A percentile compares a stretch with the other conserved stretches of the same genome.
Conservation (phyloP, 2,113 vertebrate genomes). For the Eolophus roseicapilla region DNA sequence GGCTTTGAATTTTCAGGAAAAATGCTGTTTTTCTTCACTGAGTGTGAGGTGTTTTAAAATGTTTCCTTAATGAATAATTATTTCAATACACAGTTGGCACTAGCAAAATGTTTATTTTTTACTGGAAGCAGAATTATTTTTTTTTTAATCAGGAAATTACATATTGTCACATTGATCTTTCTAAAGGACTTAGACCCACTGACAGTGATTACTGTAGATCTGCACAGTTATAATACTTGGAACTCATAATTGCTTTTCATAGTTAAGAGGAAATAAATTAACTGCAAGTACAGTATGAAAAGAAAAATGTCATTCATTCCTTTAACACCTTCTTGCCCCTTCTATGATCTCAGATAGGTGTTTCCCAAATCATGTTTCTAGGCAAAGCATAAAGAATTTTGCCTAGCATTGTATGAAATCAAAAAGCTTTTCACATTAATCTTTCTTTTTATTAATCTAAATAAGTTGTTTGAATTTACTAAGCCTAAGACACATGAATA, state of each 20-base stretch:
- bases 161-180: not conserved
- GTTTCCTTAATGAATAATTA: not conserved
- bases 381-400: not conserved
- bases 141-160: constrained; percentile 21
- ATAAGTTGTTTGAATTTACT: not conserved
- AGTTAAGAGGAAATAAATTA: not conserved
- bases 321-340: not conserved
- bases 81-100: not conserved
- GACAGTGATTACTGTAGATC: not conserved
- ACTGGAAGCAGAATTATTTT: not conserved
- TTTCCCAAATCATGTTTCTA: not conserved
- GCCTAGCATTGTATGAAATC: not conserved
- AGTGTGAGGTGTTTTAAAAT: not conserved
- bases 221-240: not conserved
- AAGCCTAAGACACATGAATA: not conserved
- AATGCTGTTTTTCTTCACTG: not conserved
- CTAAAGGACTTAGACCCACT: not conserved
- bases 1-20: not conserved
- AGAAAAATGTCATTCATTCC: not conserved
- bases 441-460: too few relatives aligned
- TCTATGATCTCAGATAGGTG: not conserved
- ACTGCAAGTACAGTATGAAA: not conserved
- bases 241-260: not conserved
- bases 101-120: not conserved
- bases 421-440: not conserved